These are phyloP conservation scores for Podotricha telesiphe DNA, from an alignment of 2,888 invertebrate genomes.

Conservation along the genomic window DNA sequence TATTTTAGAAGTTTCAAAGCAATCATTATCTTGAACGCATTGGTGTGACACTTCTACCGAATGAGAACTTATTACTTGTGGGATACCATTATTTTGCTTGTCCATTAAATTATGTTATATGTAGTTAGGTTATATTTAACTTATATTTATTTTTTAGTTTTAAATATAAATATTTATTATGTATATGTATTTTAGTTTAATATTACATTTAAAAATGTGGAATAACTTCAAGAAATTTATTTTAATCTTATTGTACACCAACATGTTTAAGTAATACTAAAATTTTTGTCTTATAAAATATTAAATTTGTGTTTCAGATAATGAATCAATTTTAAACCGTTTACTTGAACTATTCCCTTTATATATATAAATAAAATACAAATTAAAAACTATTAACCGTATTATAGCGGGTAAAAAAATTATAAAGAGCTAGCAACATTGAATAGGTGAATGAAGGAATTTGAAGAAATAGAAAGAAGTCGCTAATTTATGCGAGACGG, in stretches of 20 bases:
- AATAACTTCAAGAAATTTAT: no score
- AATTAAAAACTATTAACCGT: neutral
- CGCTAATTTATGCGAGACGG: constrained; percentile 77
- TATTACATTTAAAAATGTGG: no score
- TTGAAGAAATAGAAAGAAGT: constrained; percentile 78
- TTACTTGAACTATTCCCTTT: neutral
- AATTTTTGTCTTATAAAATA: neutral
- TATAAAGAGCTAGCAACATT: constrained; percentile 53
- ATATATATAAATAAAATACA: constrained; percentile 2
- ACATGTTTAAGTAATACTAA: neutral
- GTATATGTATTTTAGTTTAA: no score
- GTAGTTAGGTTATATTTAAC: neutral
- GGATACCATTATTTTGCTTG: neutral
- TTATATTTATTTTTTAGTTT: neutral
- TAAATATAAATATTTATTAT: no score
- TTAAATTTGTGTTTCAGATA: neutral
- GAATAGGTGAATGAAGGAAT: constrained; percentile 68
- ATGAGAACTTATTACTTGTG: constrained; percentile 7
- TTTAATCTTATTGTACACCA: neutral
- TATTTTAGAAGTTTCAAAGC: neutral
- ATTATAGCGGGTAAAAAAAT: constrained; percentile 5
- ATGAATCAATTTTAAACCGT: no score
- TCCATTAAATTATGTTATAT: neutral
- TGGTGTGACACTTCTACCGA: neutral
- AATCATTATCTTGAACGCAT: constrained; percentile 11